These are phyloP conservation scores for Sebastolobus alascanus DNA, from an alignment of 2,797 vertebrate species.

Conservation along the genomic window DNA sequence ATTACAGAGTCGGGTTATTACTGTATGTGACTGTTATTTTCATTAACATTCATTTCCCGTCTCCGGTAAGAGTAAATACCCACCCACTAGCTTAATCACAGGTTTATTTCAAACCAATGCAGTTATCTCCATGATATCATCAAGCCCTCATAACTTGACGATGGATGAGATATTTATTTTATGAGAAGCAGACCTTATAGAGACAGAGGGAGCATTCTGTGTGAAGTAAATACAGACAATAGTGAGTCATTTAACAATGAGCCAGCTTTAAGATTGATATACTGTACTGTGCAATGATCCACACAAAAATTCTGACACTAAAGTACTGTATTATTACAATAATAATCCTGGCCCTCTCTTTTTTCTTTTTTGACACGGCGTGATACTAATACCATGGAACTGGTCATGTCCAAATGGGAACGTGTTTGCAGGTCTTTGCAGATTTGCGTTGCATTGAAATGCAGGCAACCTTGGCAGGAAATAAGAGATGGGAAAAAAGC, in stretches of 20 bases:
- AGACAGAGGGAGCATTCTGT: conserved; percentile 22
- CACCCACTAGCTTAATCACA: conserved; percentile 93
- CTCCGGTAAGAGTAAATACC: conserved; percentile 89
- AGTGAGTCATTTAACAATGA: conserved; percentile 41
- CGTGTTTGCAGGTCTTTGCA: conserved; percentile 74
- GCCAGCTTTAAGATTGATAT: conserved; percentile 12
- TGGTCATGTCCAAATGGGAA: conserved; percentile 66
- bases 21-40: conserved; percentile 91
- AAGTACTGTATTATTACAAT: conserved; percentile 26
- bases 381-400: conserved; percentile 58
- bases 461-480: conserved; percentile 84
- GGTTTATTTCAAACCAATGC: conserved; percentile 89
- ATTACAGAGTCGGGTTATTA: conserved; percentile 88
- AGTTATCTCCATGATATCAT: conserved; percentile 90
- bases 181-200: conserved; percentile 57
- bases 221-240: conserved; percentile 44
- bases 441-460: conserved; percentile 83
- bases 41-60: conserved; percentile 93
- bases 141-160: conserved; percentile 71
- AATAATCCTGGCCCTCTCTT: conserved; percentile 20
- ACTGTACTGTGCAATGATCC: conserved; percentile 3
- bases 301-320: conserved; percentile 9
- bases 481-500: conserved; percentile 76
- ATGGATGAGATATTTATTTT: conserved; percentile 59
- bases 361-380: conserved; percentile 39